These are phyloP conservation scores for Epiperipatus broadwayi DNA, from an alignment of 2,888 invertebrate genomes.

Conservation along the genomic window DNA sequence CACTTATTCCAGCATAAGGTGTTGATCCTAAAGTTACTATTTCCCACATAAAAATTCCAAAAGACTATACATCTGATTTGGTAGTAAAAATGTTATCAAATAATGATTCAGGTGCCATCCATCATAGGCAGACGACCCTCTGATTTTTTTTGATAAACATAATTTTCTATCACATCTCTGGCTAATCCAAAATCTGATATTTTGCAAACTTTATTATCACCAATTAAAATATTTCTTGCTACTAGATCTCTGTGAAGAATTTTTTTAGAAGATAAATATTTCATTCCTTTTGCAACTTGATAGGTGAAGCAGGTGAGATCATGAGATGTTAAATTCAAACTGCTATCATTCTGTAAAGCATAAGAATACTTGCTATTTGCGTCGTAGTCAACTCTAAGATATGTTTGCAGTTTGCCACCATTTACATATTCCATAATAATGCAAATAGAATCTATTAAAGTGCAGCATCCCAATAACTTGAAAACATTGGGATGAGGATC, in stretches of 20 bases:
- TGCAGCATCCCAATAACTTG: slow-evolving; percentile 65
- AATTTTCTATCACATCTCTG: slow-evolving; percentile 49
- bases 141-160: slow-evolving; percentile 29
- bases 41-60: slow-evolving; percentile 85
- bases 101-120: slow-evolving; percentile 91
- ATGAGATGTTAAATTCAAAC: slow-evolving; percentile 42
- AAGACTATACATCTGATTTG: slow-evolving; percentile 89
- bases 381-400: slow-evolving; percentile 59
- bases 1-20: slow-evolving; percentile 79
- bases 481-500: slow-evolving; percentile 80
- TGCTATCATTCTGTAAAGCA: slow-evolving; percentile 37
- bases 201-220: slow-evolving; percentile 50
- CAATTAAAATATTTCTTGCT: slow-evolving; percentile 66
- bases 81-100: slow-evolving; percentile 83
- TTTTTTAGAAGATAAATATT: slow-evolving; percentile 57
- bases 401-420: slow-evolving; percentile 71
- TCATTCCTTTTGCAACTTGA: slow-evolving; percentile 77
- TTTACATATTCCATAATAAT: slow-evolving; percentile 80
- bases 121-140: slow-evolving; percentile 45
- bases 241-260: slow-evolving; percentile 73
- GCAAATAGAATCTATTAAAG: slow-evolving; percentile 55
- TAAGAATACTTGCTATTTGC: slow-evolving; percentile 38
- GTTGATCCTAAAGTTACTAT: slow-evolving; percentile 84
- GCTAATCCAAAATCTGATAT: slow-evolving; percentile 89
- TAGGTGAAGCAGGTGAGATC: slow-evolving; percentile 75